Evolutionary conservation across 2,888 invertebrate species (phyloP).

Genomic region (Pammene aurita): DNA sequence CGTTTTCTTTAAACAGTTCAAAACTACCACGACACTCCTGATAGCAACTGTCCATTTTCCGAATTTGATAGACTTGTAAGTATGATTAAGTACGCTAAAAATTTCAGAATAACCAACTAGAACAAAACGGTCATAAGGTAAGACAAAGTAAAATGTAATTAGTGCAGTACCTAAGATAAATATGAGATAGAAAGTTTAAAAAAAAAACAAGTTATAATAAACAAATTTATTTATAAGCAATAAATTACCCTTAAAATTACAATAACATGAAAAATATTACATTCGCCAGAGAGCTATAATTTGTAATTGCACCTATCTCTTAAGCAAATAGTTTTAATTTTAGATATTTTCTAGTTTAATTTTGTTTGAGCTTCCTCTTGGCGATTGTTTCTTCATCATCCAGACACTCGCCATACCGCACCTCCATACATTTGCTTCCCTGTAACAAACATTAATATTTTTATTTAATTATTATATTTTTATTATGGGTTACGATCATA

Average conservation of each 20-base stretch:
- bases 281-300: slow-evolving; percentile 22
- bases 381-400: slow-evolving; percentile 75
- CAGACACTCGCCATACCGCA: slow-evolving; percentile 84
- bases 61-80: too few relatives aligned
- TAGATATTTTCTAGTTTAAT: slow-evolving; percentile 44
- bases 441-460: slow-evolving; percentile 62
- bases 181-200: too few relatives aligned
- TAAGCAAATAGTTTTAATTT: slow-evolving; percentile 48
- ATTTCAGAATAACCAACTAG: too few relatives aligned
- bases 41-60: too few relatives aligned
- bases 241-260: slow-evolving; percentile 27
- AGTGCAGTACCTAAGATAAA: too few relatives aligned
- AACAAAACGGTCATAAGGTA: too few relatives aligned
- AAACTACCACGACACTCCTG: too few relatives aligned
- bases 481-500: too few relatives aligned
- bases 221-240: slow-evolving; percentile 14
- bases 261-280: slow-evolving; percentile 26
- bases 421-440: slow-evolving; percentile 85
- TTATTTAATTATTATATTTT: neutral
- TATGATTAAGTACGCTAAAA: too few relatives aligned
- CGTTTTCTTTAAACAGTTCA: too few relatives aligned
- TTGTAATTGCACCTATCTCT: slow-evolving; percentile 10
- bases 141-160: too few relatives aligned
- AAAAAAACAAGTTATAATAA: neutral
- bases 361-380: slow-evolving; percentile 65